These are phyloP conservation scores for Falco columbarius DNA, from an alignment of 2,797 vertebrate genomes.

Conservation along the genomic window DNA sequence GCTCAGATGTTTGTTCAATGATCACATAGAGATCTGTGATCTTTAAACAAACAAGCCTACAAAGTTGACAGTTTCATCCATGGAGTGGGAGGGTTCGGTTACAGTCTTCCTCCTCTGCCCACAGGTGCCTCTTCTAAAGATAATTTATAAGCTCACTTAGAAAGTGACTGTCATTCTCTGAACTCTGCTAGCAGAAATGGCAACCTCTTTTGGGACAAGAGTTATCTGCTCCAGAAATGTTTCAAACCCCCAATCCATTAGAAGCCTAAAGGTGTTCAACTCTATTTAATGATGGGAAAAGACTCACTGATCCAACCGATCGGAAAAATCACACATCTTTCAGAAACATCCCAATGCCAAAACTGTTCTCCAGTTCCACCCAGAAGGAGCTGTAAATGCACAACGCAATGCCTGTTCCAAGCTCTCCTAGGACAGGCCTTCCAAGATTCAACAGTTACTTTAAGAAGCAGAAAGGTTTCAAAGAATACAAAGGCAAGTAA, in stretches of 20 bases:
- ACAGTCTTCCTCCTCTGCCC: background rate
- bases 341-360: background rate
- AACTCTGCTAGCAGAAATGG: background rate
- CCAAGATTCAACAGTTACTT: background rate
- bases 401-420: background rate
- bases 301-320: background rate
- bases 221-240: background rate
- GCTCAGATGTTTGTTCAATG: constrained; percentile 2
- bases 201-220: background rate
- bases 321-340: background rate
- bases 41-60: constrained; percentile 17
- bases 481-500: background rate
- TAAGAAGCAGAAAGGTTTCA: background rate
- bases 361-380: background rate
- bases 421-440: background rate
- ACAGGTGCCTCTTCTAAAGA: background rate
- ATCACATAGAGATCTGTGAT: constrained; percentile 4
- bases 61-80: constrained; percentile 1
- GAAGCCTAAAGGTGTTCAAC: background rate
- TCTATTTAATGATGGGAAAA: background rate
- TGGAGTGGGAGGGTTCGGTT: background rate
- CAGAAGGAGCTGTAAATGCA: background rate
- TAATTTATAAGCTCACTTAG: background rate
- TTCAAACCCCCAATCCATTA: background rate
- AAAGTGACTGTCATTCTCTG: background rate